These are phyloP conservation scores for Antrozous pallidus DNA, from an alignment of 2,797 vertebrate genomes.

Conservation along the genomic window DNA sequence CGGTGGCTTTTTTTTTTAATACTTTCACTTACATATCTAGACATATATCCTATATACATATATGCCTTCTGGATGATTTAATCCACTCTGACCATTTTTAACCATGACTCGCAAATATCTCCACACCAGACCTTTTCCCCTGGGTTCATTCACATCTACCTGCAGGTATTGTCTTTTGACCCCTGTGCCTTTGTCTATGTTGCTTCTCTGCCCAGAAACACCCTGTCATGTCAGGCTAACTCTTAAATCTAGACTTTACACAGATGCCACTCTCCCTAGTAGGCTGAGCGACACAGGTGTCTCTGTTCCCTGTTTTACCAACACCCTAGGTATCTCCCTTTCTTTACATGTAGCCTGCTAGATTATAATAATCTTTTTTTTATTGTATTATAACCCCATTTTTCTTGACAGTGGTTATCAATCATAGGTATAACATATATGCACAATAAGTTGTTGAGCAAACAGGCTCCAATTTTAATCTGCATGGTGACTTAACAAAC, in stretches of 20 bases:
- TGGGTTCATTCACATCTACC: neutral
- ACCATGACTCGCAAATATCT: neutral
- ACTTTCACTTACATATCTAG: neutral
- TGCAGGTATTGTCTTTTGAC: neutral
- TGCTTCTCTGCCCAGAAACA: neutral
- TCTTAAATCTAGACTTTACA: neutral
- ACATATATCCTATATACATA: neutral
- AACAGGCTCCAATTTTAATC: slow-evolving; percentile 4
- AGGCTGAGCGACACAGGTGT: neutral
- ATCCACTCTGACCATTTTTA: neutral
- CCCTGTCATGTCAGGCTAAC: neutral
- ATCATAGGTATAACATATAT: neutral
- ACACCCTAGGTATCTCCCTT: neutral
- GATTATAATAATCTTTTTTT: neutral
- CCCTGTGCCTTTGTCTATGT: neutral
- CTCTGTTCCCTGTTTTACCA: neutral
- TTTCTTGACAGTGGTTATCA: neutral
- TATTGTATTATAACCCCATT: neutral
- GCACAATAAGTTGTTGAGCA: neutral
- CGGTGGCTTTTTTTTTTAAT: neutral
- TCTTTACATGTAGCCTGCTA: neutral
- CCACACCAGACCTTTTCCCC: neutral
- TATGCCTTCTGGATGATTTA: neutral
- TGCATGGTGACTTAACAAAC: neutral
- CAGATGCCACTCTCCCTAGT: neutral